Evolutionary conservation across 2,888 invertebrate species (phyloP).

Genomic region (Apamea crenata): DNA sequence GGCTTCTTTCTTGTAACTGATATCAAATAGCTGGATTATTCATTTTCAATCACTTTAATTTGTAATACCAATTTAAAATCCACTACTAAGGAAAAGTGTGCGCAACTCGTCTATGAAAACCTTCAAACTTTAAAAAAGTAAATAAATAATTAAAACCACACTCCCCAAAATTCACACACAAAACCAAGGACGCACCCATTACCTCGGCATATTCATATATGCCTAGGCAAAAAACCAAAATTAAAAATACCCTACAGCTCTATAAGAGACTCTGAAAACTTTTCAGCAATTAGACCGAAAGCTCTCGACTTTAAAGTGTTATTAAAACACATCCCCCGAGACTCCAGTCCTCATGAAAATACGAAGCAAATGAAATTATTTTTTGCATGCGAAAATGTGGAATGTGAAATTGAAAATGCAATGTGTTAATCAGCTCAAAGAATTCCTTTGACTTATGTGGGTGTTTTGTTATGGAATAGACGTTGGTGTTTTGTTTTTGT

Average conservation of each 20-base stretch:
- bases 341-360: conserved; percentile 59
- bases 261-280: conserved; percentile 47
- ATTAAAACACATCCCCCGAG: conserved; percentile 69
- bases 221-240: conserved; percentile 13
- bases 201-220: conserved; percentile 8
- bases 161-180: neutral
- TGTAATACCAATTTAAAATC: neutral
- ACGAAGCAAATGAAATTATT: conserved; percentile 59
- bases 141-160: neutral
- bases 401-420: conserved; percentile 51
- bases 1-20: no score
- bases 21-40: neutral
- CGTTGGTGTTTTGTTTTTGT: conserved; percentile 4
- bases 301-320: conserved; percentile 68
- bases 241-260: conserved; percentile 35
- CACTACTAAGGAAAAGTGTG: neutral
- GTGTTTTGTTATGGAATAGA: neutral
- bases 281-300: conserved; percentile 72
- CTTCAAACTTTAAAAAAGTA: no score
- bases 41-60: neutral
- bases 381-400: conserved; percentile 50
- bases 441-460: conserved; percentile 25
- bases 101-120: neutral
- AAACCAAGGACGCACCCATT: conserved; percentile 1
- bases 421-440: conserved; percentile 51